Conservation (phyloP, 2,888 invertebrate genomes). For the Sceliomorpha sp. region DNA sequence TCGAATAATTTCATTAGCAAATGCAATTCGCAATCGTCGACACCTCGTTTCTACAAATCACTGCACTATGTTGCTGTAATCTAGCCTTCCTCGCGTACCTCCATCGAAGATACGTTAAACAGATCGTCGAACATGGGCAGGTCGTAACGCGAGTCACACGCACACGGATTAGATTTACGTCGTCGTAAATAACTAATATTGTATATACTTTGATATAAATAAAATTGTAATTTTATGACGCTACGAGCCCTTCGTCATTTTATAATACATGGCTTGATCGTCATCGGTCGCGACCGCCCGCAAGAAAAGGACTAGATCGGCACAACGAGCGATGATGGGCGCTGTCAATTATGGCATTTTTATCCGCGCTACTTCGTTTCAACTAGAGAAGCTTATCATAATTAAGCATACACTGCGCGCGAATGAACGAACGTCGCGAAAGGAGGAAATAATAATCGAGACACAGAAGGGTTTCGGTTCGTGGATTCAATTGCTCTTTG, state of each 20-base stretch:
- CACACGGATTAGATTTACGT: conserved; percentile 75
- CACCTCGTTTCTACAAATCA: background rate
- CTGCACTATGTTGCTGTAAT: background rate
- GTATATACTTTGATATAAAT: conserved; percentile 75
- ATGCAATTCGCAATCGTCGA: no score
- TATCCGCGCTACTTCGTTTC: background rate
- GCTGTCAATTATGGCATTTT: background rate
- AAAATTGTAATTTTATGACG: conserved; percentile 76
- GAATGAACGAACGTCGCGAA: no score
- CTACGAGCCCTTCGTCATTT: conserved; percentile 63
- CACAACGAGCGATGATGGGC: background rate
- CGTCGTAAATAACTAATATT: conserved; percentile 74
- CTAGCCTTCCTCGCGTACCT: background rate
- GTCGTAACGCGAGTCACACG: conserved; percentile 72
- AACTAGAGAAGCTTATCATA: background rate
- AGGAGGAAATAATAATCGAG: conserved; percentile 5
- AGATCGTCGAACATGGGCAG: conserved; percentile 25
- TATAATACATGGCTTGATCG: conserved; percentile 52
- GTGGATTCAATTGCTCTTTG: conserved; percentile 2
- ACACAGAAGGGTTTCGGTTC: conserved; percentile 4
- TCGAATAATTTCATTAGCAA: no score
- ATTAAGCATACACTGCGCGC: no score
- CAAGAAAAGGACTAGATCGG: conserved; percentile 27
- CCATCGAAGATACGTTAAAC: conserved; percentile 52
- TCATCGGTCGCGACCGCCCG: conserved; percentile 13